Evolutionary conservation across 2,797 vertebrate species (phyloP).

Genomic region (Fundulus diaphanus): DNA sequence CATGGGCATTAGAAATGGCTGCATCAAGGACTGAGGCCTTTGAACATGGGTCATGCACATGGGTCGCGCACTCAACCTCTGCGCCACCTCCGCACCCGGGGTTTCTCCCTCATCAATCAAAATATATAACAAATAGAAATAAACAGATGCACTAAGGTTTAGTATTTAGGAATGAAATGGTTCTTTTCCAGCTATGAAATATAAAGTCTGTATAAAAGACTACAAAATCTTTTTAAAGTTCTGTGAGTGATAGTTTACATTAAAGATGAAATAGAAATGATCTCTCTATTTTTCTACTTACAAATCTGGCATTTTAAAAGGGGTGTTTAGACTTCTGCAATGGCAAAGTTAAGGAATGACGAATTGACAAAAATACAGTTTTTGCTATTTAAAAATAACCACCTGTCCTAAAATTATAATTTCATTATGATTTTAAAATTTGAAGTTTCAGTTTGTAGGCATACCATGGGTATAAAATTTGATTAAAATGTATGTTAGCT

Average conservation of each 20-base stretch:
- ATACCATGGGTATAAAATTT: slow-evolving; percentile 21
- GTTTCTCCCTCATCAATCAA: background rate
- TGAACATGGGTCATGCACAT: too few relatives aligned
- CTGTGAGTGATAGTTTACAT: too few relatives aligned
- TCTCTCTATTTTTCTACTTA: too few relatives aligned
- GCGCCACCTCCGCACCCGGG: too few relatives aligned
- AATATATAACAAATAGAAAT: background rate
- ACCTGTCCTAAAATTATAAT: background rate
- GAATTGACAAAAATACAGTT: background rate
- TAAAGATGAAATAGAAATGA: too few relatives aligned
- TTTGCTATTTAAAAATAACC: background rate
- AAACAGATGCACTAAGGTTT: background rate
- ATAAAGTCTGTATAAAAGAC: background rate
- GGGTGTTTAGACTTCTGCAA: too few relatives aligned
- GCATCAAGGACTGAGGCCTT: too few relatives aligned
- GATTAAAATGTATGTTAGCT: slow-evolving; percentile 45
- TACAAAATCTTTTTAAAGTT: background rate
- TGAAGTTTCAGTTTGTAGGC: slow-evolving; percentile 18
- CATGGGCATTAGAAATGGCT: too few relatives aligned
- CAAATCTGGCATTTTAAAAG: too few relatives aligned
- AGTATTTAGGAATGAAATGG: background rate
- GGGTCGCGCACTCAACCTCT: too few relatives aligned
- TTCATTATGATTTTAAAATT: slow-evolving; percentile 4
- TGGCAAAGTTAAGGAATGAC: too few relatives aligned
- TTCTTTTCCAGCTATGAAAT: background rate